Conservation (phyloP, 2,888 invertebrate species). For the Priapulus caudatus region DNA sequence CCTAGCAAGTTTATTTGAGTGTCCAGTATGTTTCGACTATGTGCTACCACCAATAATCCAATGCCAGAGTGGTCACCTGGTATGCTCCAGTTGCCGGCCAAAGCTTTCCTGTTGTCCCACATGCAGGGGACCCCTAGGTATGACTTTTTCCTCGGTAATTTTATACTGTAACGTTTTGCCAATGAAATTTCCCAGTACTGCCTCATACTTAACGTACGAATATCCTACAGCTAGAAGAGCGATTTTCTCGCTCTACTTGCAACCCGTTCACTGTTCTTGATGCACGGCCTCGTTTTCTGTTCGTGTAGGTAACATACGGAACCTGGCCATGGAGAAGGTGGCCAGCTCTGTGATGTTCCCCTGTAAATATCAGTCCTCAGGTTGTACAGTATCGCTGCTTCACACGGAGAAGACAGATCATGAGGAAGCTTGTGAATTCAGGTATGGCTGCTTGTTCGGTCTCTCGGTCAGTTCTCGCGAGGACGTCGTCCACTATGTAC, state of each 20-base stretch:
- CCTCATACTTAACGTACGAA: too few species aligned
- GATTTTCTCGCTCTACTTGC: too few species aligned
- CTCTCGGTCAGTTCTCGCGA: too few species aligned
- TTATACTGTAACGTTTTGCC: too few species aligned
- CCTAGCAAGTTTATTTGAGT: slow-evolving; percentile 42
- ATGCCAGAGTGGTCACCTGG: slow-evolving; percentile 96
- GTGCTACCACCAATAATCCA: slow-evolving; percentile 96
- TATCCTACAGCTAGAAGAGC: too few species aligned
- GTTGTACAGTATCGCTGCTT: slow-evolving; percentile 78
- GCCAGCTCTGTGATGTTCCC: slow-evolving; percentile 97
- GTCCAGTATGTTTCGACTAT: slow-evolving; percentile 91
- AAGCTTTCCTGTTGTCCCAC: slow-evolving; percentile 96
- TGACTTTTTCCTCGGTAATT: too few species aligned
- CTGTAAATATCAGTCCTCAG: slow-evolving; percentile 92
- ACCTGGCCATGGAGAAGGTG: slow-evolving; percentile 98
- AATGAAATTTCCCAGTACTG: too few species aligned
- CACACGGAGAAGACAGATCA: slow-evolving; percentile 98
- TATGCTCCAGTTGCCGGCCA: slow-evolving; percentile 91
- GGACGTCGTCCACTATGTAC: too few species aligned
- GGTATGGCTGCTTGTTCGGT: too few species aligned
- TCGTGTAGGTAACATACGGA: slow-evolving; percentile 72
- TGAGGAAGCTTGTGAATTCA: slow-evolving; percentile 94
- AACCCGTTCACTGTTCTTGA: too few species aligned
- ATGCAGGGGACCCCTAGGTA: slow-evolving; percentile 79
- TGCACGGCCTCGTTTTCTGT: too few species aligned